Evolutionary conservation across 92 coral and sea anemone genomes (phyloP).

Genomic region (Heteractis magnifica): DNA sequence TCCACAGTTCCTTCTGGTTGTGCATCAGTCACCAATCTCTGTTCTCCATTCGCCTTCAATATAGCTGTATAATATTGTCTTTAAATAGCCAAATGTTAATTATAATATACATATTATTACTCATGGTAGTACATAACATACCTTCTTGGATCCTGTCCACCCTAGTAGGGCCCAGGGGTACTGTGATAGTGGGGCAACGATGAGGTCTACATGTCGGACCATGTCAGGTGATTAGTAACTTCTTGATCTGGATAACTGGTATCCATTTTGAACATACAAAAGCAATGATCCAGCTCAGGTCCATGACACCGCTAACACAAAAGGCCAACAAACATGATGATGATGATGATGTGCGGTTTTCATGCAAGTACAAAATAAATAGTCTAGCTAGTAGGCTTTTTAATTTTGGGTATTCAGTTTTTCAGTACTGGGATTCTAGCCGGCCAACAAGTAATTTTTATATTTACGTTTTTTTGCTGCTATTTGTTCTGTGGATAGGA

Average conservation of each 20-base stretch:
- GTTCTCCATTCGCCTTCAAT: no score
- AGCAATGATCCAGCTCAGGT: constrained; percentile 64
- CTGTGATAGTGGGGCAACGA: constrained; percentile 67
- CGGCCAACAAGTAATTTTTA: no score
- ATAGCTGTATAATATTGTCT: no score
- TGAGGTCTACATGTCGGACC: constrained; percentile 76
- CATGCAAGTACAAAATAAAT: no score
- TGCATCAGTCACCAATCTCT: no score
- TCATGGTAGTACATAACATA: neutral
- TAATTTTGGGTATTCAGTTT: no score
- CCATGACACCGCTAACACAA: constrained; percentile 63
- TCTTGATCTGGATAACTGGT: neutral
- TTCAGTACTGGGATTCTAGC: no score
- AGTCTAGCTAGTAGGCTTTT: no score
- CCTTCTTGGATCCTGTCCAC: constrained; percentile 94
- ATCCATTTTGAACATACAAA: constrained; percentile 61
- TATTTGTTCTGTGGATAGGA: constrained; percentile 18
- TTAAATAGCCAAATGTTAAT: no score
- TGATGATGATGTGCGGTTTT: no score
- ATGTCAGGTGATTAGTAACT: constrained; percentile 24
- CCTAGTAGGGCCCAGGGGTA: constrained; percentile 74
- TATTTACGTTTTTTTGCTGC: neutral
- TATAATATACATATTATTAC: no score
- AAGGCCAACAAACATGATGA: neutral
- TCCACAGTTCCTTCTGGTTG: no score